Evolutionary conservation across 92 coral and sea anemone genomes (phyloP), one percentile per base, ranked within the genome.

Genomic region (Heliopora coerulea): DNA sequence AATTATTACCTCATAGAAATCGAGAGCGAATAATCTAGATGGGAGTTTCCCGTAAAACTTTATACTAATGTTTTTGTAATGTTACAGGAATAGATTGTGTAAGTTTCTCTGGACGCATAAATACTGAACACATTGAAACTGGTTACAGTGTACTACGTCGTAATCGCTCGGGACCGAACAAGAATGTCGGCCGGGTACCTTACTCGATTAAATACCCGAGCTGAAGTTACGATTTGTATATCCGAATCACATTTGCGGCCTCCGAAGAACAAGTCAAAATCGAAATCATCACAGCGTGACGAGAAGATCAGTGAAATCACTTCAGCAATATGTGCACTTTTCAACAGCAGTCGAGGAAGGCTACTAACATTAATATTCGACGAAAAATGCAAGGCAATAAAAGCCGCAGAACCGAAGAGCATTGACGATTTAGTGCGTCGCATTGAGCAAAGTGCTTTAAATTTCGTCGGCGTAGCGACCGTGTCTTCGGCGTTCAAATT

Each of bases 401-500:
- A 41, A 23, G 37, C 18, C 21, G 24, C 56, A 25, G 27, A 66
- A 4, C 73, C 73, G 26, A 66, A 66, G 21, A 25, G 10, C 1
- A 66, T 66, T 12, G 73, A 41, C 73, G 37, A 66, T 26, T 24
- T 66, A 8, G 73, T 46, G 26, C 56, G 73, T 0, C 73, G 73
- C 8, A 66, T 66, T 25, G 73, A 66, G 34, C 73, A 66, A 66
- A 66, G 73, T 41, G 35, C 33, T 18, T 7, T 46, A 19, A 66
- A 44, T 41, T 66, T 66, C 57, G 56, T 19, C n/a, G 73, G 56
- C 1, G 19, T 41, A 66, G 57, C 73, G 32, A 66, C 34, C 2
- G 21, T 66, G n/a, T 66, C 73, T 44, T 33, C 18, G 7, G 57
- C 73, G n/a, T 66, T 66, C 57, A 66, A 66, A 27, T 44, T 66